Conservation (phyloP, 2,888 invertebrate genomes). For the Drosophila borealis region DNA sequence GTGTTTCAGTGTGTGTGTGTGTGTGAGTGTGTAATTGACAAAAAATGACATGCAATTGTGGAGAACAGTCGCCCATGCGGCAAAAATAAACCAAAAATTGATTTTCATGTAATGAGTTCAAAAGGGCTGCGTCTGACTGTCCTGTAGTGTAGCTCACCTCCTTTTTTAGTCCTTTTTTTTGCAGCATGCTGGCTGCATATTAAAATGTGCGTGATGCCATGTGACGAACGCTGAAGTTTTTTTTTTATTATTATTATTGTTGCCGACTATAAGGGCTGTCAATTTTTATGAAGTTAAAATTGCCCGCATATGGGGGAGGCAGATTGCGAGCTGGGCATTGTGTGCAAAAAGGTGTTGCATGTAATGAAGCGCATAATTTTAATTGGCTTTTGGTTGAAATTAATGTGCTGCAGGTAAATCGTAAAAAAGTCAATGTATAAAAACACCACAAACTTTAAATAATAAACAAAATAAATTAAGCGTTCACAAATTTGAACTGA, state of each 20-base stretch:
- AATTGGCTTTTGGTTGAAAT: slow-evolving; percentile 63
- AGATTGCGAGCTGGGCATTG: slow-evolving; percentile 17
- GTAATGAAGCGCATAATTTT: slow-evolving; percentile 74
- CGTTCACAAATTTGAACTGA: not conserved
- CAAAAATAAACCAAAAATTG: slow-evolving; percentile 77
- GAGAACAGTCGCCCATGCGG: slow-evolving; percentile 40
- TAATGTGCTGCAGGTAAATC: slow-evolving; percentile 33
- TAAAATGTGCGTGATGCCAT: slow-evolving; percentile 74
- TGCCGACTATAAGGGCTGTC: slow-evolving; percentile 60
- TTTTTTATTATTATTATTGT: slow-evolving; percentile 37
- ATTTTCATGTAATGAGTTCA: slow-evolving; percentile 76
- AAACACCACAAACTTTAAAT: not conserved
- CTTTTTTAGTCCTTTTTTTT: slow-evolving; percentile 24
- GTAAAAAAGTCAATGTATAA: not conserved
- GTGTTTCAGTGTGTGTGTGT: slow-evolving; percentile 18
- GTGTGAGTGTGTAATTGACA: slow-evolving; percentile 65
- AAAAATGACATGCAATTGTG: slow-evolving; percentile 67
- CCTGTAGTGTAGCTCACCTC: slow-evolving; percentile 12
- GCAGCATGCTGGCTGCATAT: slow-evolving; percentile 72
- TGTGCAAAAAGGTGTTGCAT: slow-evolving; percentile 45
- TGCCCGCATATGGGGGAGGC: slow-evolving; percentile 16
- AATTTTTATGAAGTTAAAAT: slow-evolving; percentile 77
- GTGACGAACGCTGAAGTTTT: slow-evolving; percentile 41
- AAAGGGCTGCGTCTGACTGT: slow-evolving; percentile 54
- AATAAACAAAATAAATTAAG: not conserved